Percentiles rank a stretch among this genome's conserved stretches.
phyloP scores from a whole-genome alignment of 2,113 vertebrate species.

The Calidris pygmaea region DNA sequence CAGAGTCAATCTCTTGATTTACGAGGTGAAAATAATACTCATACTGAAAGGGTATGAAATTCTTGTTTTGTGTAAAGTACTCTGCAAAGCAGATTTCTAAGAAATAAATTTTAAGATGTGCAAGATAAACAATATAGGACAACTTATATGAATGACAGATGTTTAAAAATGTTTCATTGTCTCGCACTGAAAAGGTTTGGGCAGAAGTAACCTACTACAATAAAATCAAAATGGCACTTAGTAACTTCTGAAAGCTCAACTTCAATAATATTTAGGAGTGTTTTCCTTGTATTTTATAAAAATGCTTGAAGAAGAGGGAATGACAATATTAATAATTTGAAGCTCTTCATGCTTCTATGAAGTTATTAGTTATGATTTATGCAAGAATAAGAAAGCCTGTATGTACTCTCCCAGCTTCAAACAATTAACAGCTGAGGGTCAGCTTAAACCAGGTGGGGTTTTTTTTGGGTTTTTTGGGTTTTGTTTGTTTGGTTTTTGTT shows the following conservation, averaged over 20 bases:
- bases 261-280: background rate
- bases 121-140: background rate
- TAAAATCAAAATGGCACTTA: background rate
- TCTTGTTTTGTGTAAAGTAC: background rate
- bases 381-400: background rate
- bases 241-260: background rate
- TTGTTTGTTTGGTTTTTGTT: no score
- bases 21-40: background rate
- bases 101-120: background rate
- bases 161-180: background rate
- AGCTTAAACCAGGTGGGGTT: background rate
- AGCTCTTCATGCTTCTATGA: background rate
- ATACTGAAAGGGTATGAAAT: background rate
- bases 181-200: background rate
- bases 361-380: background rate
- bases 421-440: background rate
- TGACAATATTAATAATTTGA: background rate
- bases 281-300: background rate
- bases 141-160: background rate
- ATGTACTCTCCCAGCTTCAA: background rate
- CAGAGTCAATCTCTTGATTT: background rate
- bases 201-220: background rate
- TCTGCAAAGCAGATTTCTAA: background rate
- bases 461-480: background rate
- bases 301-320: background rate